phyloP scores from a whole-genome alignment of 2,797 vertebrate species.

The Lagodon rhomboides region DNA sequence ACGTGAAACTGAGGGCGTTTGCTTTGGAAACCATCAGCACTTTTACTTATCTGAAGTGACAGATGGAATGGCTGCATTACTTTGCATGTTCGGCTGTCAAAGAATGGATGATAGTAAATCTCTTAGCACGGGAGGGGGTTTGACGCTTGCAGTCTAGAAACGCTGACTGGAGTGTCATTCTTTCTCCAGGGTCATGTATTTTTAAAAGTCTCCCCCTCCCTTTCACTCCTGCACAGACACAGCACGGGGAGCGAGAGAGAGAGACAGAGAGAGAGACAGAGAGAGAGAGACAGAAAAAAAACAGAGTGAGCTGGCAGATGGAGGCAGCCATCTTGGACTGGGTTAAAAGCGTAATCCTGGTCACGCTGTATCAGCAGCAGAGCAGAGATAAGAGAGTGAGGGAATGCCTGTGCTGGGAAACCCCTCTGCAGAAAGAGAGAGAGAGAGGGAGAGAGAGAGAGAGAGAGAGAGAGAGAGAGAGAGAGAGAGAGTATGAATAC shows the following conservation, averaged over 20 bases:
- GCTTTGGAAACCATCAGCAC: slow-evolving; percentile 19
- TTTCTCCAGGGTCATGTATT: slow-evolving; percentile 71
- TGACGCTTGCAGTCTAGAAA: slow-evolving; percentile 36
- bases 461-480: slow-evolving; percentile 38
- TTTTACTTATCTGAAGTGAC: slow-evolving; percentile 44
- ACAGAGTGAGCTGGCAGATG: slow-evolving; percentile 41
- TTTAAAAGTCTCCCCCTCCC: slow-evolving; percentile 53
- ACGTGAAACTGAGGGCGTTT: slow-evolving; percentile 3
- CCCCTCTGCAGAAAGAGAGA: slow-evolving; percentile 65
- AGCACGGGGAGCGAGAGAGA: slow-evolving; percentile 19
- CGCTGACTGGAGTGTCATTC: slow-evolving; percentile 51
- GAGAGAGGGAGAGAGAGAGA: slow-evolving; percentile 10
- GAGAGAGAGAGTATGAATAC: slow-evolving; percentile 36
- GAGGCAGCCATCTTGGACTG: slow-evolving; percentile 76
- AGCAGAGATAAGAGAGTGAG: slow-evolving; percentile 69
- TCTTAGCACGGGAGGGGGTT: slow-evolving; percentile 15
- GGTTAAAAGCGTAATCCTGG: slow-evolving; percentile 75
- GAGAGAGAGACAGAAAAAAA: neutral
- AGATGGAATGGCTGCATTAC: slow-evolving; percentile 47
- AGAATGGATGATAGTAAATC: slow-evolving; percentile 39
- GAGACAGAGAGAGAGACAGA: neutral
- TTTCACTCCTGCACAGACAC: slow-evolving; percentile 36
- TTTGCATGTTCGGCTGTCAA: slow-evolving; percentile 52
- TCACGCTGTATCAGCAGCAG: slow-evolving; percentile 75
- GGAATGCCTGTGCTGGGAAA: slow-evolving; percentile 74